Percentiles rank a stretch among this genome's conserved stretches.
These are phyloP conservation scores for Brachyalestes nurse DNA, from an alignment of 2,797 vertebrate genomes.

Conservation along the genomic window DNA sequence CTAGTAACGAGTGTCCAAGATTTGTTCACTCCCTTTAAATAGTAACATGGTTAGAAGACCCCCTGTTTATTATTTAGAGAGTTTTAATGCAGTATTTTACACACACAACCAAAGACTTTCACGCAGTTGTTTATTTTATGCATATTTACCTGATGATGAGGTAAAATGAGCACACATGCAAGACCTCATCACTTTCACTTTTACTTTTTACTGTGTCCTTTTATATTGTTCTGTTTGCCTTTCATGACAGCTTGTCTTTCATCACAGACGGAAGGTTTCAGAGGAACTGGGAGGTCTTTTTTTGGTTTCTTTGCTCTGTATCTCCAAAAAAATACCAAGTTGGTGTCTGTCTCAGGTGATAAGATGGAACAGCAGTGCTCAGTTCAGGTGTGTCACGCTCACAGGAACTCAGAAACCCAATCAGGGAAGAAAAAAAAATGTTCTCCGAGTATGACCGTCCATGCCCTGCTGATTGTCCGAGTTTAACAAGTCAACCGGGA, in stretches of 20 bases:
- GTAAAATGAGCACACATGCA: not conserved
- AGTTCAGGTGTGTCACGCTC: conserved; percentile 67
- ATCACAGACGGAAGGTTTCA: conserved; percentile 11
- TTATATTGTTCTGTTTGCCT: conserved; percentile 9
- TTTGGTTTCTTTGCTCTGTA: conserved; percentile 37
- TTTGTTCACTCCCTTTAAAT: conserved; percentile 54
- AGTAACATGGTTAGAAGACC: conserved; percentile 45
- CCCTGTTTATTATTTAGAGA: conserved; percentile 42
- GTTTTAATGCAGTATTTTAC: conserved; percentile 37
- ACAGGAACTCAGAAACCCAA: conserved; percentile 69
- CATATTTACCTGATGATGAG: conserved; percentile 10
- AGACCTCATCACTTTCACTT: conserved; percentile 11
- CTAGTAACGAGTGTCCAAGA: conserved; percentile 63
- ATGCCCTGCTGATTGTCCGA: conserved; percentile 74
- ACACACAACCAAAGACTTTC: conserved; percentile 28
- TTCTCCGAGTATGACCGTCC: conserved; percentile 67
- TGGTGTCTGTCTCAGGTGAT: conserved; percentile 75
- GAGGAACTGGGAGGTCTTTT: conserved; percentile 22
- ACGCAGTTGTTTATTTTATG: not conserved
- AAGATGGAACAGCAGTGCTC: conserved; percentile 61
- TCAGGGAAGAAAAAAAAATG: conserved; percentile 47
- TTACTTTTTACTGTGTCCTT: conserved; percentile 35
- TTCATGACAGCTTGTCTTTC: not conserved
- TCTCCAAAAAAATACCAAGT: conserved; percentile 39
- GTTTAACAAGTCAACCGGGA: conserved; percentile 69